phyloP scores from a whole-genome alignment of 37 sponge, comb jelly and placozoan species.

The Mnemiopsis leidyi region DNA sequence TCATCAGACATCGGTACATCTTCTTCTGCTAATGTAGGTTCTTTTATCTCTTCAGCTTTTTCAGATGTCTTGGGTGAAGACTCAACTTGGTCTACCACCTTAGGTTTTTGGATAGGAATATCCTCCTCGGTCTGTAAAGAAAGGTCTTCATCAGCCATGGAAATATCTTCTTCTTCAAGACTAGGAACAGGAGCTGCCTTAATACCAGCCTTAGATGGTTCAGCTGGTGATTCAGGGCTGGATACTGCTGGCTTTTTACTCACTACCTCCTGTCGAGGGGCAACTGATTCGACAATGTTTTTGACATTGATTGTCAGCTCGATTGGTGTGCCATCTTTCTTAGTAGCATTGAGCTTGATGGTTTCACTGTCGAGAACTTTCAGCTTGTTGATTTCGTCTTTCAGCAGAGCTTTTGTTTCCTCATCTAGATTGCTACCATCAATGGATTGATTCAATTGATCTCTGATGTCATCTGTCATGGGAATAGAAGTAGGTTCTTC shows the following conservation, averaged over 20 bases:
- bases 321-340: constrained; percentile 39
- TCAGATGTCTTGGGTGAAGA: too few relatives aligned
- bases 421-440: not conserved
- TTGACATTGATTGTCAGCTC: constrained; percentile 46
- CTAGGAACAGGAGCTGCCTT: too few relatives aligned
- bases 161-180: not conserved
- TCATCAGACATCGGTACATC: not conserved
- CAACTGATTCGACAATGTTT: not conserved
- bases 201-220: not conserved
- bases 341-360: not conserved
- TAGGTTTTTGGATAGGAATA: not conserved
- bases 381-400: not conserved
- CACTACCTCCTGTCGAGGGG: not conserved
- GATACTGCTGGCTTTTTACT: not conserved
- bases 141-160: not conserved
- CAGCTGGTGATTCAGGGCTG: not conserved
- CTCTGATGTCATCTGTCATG: not conserved
- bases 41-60: too few relatives aligned
- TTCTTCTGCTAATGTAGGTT: too few relatives aligned
- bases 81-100: not conserved
- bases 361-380: not conserved
- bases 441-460: not conserved
- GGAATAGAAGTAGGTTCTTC: not conserved
- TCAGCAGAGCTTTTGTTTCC: constrained; percentile 27
- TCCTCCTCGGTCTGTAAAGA: not conserved